phyloP scores from a whole-genome alignment of 1,140 invertebrate species.

The Aradophagus sp. region DNA sequence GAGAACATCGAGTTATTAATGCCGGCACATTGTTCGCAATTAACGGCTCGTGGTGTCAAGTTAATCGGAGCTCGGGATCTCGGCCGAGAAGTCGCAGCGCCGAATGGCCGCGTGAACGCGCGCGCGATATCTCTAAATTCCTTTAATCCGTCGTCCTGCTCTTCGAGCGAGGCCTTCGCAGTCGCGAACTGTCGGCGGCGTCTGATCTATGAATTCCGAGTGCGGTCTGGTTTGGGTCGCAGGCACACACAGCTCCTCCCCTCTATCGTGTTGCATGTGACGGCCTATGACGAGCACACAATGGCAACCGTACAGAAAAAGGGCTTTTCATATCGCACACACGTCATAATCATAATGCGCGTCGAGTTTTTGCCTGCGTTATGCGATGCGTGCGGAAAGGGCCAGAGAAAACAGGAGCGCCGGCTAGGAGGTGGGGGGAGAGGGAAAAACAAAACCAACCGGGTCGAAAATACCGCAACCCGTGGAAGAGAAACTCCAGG shows the following conservation, averaged over 20 bases:
- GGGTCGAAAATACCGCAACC: neutral
- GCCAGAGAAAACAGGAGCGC: slow-evolving; percentile 5
- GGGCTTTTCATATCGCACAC: slow-evolving; percentile 60
- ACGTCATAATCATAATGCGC: slow-evolving; percentile 70
- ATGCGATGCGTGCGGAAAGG: slow-evolving; percentile 39
- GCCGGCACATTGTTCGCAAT: too few relatives aligned
- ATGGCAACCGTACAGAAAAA: slow-evolving; percentile 66
- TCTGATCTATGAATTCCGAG: slow-evolving; percentile 66
- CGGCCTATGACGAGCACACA: slow-evolving; percentile 69
- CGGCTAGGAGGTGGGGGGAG: neutral
- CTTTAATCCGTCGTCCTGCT: slow-evolving; percentile 55
- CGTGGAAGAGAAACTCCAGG: slow-evolving; percentile 27
- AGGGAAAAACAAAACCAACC: too few relatives aligned
- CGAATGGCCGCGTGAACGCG: slow-evolving; percentile 18
- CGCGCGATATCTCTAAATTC: too few relatives aligned
- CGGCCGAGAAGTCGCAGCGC: neutral
- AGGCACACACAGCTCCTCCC: slow-evolving; percentile 46
- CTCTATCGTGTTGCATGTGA: slow-evolving; percentile 56
- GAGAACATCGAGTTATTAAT: too few relatives aligned
- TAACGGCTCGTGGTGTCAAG: too few relatives aligned
- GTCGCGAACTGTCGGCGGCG: slow-evolving; percentile 53
- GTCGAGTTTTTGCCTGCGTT: slow-evolving; percentile 43
- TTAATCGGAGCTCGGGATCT: too few relatives aligned
- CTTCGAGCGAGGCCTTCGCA: slow-evolving; percentile 27
- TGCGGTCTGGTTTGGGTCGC: slow-evolving; percentile 34